Conservation (phyloP, 2,113 vertebrate genomes). For the Ariopsis seemanni region DNA sequence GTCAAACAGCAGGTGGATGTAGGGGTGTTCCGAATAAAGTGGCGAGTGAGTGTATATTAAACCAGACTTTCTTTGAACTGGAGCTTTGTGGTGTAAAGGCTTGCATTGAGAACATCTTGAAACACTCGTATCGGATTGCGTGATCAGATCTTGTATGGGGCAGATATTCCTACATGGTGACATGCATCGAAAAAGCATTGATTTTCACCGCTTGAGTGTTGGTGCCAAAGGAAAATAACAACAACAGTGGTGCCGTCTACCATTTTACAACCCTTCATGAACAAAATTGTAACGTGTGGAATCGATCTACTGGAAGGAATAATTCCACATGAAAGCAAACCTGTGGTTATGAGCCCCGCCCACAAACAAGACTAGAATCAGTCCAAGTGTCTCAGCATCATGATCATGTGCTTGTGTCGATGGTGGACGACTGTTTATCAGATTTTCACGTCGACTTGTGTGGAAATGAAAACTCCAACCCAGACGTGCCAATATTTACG, state of each 20-base stretch:
- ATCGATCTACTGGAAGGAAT: not conserved
- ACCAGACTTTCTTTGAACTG: not conserved
- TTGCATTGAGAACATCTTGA: not conserved
- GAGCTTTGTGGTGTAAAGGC: not conserved
- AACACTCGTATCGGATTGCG: not conserved
- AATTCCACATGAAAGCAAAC: not conserved
- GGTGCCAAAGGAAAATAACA: not conserved
- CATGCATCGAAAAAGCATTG: not conserved
- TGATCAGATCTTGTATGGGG: not conserved
- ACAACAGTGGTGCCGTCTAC: not conserved
- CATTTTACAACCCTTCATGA: not conserved
- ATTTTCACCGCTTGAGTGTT: not conserved
- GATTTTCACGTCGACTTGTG: not conserved
- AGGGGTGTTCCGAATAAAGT: too few relatives aligned
- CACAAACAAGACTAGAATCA: not conserved
- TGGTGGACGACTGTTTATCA: not conserved
- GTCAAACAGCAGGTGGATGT: too few relatives aligned
- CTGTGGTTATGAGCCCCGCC: not conserved
- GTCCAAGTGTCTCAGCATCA: not conserved
- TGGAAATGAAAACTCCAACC: not conserved
- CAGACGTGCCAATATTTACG: too few relatives aligned
- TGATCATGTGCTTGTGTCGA: not conserved
- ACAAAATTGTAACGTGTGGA: not conserved
- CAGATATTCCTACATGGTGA: not conserved
- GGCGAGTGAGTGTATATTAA: not conserved